These are phyloP conservation scores for Metallyticus violacea DNA, from an alignment of 2,888 invertebrate species.

Conservation along the genomic window DNA sequence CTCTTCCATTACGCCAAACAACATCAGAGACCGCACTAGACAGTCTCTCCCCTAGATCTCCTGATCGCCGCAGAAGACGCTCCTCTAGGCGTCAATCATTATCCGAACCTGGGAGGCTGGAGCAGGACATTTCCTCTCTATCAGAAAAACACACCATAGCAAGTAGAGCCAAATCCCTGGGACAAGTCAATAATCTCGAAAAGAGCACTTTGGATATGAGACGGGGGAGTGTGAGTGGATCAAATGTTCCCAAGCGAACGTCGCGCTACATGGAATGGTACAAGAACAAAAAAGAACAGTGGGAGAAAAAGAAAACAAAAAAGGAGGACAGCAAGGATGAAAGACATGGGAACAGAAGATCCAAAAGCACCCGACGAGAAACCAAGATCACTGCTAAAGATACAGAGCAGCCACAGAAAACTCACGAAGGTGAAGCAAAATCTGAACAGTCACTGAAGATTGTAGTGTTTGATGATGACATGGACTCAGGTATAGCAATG, in stretches of 20 bases:
- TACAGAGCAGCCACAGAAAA: slow-evolving; percentile 43
- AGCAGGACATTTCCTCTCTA: background rate
- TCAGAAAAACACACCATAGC: background rate
- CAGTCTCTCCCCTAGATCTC: background rate
- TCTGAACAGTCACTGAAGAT: slow-evolving; percentile 13
- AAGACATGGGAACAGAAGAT: slow-evolving; percentile 21
- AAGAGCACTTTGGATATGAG: background rate
- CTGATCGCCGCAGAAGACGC: background rate
- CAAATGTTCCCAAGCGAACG: slow-evolving; percentile 37
- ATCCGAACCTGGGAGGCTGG: background rate
- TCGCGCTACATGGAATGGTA: slow-evolving; percentile 80
- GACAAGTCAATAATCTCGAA: background rate
- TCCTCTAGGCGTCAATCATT: background rate
- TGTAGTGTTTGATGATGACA: slow-evolving; percentile 58
- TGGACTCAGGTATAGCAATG: slow-evolving; percentile 76
- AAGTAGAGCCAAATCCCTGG: slow-evolving; percentile 5
- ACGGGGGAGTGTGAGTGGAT: background rate
- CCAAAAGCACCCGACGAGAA: slow-evolving; percentile 29
- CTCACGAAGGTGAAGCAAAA: slow-evolving; percentile 47
- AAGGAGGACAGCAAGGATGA: slow-evolving; percentile 27
- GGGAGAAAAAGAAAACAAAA: slow-evolving; percentile 45
- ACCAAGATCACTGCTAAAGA: slow-evolving; percentile 26
- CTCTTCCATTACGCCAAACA: background rate
- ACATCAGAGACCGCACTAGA: background rate
- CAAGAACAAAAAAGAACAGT: slow-evolving; percentile 56